phyloP scores from a whole-genome alignment of 2,888 invertebrate species.

The Noctua comes region DNA sequence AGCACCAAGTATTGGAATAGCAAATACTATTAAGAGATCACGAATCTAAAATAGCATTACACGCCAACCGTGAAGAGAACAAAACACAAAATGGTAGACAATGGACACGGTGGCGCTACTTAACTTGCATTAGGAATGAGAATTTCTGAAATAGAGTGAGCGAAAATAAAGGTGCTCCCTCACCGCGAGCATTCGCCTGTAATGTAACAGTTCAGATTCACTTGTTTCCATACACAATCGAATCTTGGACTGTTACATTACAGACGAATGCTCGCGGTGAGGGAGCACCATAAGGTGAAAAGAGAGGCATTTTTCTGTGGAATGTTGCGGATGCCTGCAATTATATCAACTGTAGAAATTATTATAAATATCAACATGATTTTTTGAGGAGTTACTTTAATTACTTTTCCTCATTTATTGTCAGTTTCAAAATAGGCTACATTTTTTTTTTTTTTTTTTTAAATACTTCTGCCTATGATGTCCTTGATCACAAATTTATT shows the following conservation, averaged over 20 bases:
- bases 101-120: constrained; percentile 74
- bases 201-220: no score
- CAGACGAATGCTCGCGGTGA: no score
- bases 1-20: constrained; percentile 76
- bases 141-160: constrained; percentile 46
- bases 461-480: no score
- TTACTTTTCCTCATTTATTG: background rate
- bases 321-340: background rate
- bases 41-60: constrained; percentile 84
- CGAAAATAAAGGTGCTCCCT: no score
- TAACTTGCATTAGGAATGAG: constrained; percentile 66
- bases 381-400: background rate
- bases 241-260: no score
- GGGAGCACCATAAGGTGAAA: no score
- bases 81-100: constrained; percentile 78
- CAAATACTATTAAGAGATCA: constrained; percentile 86
- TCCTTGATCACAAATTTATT: no score
- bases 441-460: no score
- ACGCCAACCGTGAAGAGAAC: constrained; percentile 74
- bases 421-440: background rate
- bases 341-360: background rate
- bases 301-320: background rate
- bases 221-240: no score
- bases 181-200: no score
- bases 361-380: background rate